Evolutionary conservation across 2,888 invertebrate species (phyloP).

Genomic region (Dysmachus trigonus): DNA sequence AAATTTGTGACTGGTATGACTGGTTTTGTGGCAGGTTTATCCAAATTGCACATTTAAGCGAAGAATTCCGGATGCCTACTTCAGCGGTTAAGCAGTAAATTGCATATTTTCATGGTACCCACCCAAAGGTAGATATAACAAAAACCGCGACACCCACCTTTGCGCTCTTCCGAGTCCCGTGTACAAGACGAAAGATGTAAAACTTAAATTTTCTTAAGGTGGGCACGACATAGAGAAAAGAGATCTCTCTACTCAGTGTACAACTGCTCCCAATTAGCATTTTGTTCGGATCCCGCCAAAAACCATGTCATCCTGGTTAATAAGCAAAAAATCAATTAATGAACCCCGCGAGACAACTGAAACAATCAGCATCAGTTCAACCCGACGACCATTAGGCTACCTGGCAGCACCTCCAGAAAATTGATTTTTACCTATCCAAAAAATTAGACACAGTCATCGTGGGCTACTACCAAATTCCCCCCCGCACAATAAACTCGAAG

Average conservation of each 20-base stretch:
- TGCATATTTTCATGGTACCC: conserved; percentile 5
- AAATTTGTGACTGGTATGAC: not conserved
- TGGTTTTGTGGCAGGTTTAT: not conserved
- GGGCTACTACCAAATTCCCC: not conserved
- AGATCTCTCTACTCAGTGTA: not conserved
- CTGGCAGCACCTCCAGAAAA: conserved; percentile 1
- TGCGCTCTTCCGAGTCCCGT: not conserved
- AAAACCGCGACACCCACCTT: not conserved
- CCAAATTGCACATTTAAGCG: not conserved
- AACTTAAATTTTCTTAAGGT: not conserved
- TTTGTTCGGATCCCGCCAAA: not conserved
- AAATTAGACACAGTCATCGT: conserved; percentile 4
- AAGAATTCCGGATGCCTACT: not conserved
- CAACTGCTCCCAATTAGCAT: conserved; percentile 23
- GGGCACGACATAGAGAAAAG: not conserved
- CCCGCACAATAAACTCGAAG: not conserved
- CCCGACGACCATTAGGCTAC: conserved; percentile 1
- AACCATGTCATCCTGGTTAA: conserved; percentile 22
- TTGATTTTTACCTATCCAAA: not conserved
- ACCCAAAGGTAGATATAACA: not conserved
- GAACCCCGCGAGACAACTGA: conserved; percentile 1
- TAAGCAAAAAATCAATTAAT: conserved; percentile 35
- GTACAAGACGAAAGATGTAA: not conserved
- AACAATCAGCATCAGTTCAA: not conserved
- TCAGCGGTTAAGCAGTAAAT: not conserved